Evolutionary conservation across 2,888 invertebrate species (phyloP), one percentile per base, ranked within the genome.

Genomic region (Drosophila fungiperda): DNA sequence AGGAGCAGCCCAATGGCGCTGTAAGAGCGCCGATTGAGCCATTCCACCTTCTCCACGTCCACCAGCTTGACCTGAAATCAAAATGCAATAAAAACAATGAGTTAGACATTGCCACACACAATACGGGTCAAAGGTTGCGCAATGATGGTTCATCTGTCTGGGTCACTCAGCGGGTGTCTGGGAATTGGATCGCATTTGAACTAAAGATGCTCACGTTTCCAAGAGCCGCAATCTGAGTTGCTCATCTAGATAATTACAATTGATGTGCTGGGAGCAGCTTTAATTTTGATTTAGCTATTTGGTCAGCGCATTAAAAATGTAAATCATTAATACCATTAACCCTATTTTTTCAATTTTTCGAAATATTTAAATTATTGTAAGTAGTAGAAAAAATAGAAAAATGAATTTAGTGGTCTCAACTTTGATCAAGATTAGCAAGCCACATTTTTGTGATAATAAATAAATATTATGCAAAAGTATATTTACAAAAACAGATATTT

Each of bases 31-130:
- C 95, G 94, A 91, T 95, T 95, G 69, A 95, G 94, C 95, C 95
- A 95, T 92, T 95, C 95, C 53, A 95, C 94, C 83, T 94, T 94
- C 83, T 95, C 95, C 53, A 95, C 95, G 90, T 95, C 95, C 62
- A 95, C 94, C 79, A 95, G 93, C 91, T 95, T 94, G 74, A 95
- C 94, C 94, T 94, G 91, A 33, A 78, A 80, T 69, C 26, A 15
- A 15, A 26, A 67, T 49, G 61, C 45, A 69, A 52, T 32, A 64
- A 58, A n/a, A 68, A 75, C 62, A 78, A 70, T 61, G 32, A 72
- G 58, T 12, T 2, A 53, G 23, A 17, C 33, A 6, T 53, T 45
- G n/a, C 23, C 5, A 32, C 23, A 36, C 53, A 81, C 73, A 81
- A 82, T 64, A n/a, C 48, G 62, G 69, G 81, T 72, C 76, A 84